These are phyloP conservation scores for Lophura nycthemera DNA, from an alignment of 2,113 vertebrate genomes.

Conservation along the genomic window DNA sequence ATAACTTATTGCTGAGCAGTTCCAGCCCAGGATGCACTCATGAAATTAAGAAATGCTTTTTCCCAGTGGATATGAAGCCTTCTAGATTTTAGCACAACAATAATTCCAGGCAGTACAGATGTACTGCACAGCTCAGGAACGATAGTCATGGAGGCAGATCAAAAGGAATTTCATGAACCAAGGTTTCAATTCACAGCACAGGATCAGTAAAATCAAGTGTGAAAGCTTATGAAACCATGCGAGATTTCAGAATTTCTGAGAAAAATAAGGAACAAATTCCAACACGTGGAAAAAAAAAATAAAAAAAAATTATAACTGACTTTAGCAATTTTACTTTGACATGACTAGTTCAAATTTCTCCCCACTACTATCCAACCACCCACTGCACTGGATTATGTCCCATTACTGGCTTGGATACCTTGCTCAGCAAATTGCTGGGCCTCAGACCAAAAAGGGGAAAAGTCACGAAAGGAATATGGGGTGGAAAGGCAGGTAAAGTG, in stretches of 20 bases:
- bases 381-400: slow-evolving; percentile 23
- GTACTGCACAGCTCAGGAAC: background rate
- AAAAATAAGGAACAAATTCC: background rate
- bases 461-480: background rate
- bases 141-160: background rate
- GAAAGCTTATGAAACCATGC: background rate
- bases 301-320: background rate
- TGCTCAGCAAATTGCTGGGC: slow-evolving; percentile 39
- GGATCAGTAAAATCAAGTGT: background rate
- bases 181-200: background rate
- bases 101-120: background rate
- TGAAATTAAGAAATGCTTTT: background rate
- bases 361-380: background rate
- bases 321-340: background rate
- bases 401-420: background rate
- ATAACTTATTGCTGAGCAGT: background rate
- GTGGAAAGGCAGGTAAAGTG: background rate
- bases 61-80: background rate
- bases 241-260: background rate
- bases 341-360: slow-evolving; percentile 14
- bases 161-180: background rate
- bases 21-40: background rate
- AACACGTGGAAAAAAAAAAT: background rate
- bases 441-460: background rate
- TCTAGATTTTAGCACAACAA: background rate